Evolutionary conservation across 2,113 vertebrate genomes (phyloP), one percentile per base, ranked within the genome.

Genomic region (Malurus cyaneus): DNA sequence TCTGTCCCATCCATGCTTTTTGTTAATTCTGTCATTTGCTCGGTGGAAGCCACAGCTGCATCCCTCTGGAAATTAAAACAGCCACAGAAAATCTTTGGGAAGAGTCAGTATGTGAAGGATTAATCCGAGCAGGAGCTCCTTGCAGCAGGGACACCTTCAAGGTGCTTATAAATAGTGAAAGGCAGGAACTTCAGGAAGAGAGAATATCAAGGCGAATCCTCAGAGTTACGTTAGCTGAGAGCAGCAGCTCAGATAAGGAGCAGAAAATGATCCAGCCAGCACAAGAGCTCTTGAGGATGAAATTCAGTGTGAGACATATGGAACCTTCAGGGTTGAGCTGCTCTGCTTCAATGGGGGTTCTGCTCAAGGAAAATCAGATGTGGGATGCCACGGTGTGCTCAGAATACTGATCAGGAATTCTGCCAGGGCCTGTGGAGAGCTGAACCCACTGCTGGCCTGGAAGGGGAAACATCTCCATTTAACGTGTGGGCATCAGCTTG

Each of bases 191-290:
- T 86, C 3, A 44, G 88, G 78, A 80, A 53, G 71, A 70, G 92
- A 95, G 73, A 53, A 61, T n/a, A 53, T 88, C 83, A 34, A 57
- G 77, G 92, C 72, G 77, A 90, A 72, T 92, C 86, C 88, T 88
- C 1, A 0, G 78, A 72, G 49, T 89, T 80, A 34, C 5, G 1
- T 28, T 59, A 60, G n/a, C 72, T 70, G 79, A 73, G 57, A 64
- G 53, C 42, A 57, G 46, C 46, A 60, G 64, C 71, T 84, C 47
- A 53, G 39, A 60, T 18, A 81, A 80, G 90, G 74, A 69, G 39
- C 76, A 90, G 79, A 81, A 86, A 83, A 92, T 21, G 53, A 80
- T 78, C 44, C 88, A 81, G 52, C 72, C n/a, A 88, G 84, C 73
- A 62, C 69, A 67, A 71, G 90, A 67, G 86, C 92, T 94, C 88